Evolutionary conservation across 2,113 vertebrate genomes (phyloP).

Genomic region (Engystomops pustulosus): DNA sequence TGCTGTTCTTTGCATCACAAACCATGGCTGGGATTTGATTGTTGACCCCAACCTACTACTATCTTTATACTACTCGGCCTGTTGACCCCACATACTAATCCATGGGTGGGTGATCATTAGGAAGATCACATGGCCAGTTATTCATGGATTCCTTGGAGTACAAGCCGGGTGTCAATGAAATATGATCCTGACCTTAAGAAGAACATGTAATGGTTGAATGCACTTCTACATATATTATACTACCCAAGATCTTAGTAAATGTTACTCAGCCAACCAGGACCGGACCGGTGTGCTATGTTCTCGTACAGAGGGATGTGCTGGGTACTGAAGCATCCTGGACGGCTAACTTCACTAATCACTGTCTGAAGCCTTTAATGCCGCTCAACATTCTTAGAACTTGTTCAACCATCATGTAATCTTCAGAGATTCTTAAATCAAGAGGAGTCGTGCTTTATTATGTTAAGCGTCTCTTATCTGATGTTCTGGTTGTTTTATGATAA

Average conservation of each 20-base stretch:
- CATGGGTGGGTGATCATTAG: neutral
- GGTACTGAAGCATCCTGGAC: neutral
- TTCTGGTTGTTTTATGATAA: neutral
- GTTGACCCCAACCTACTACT: no score
- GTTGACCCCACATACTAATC: neutral
- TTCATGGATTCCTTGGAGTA: neutral
- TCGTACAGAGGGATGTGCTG: neutral
- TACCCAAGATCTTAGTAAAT: neutral
- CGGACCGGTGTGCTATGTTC: neutral
- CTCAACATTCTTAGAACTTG: slow-evolving; percentile 27
- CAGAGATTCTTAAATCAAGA: slow-evolving; percentile 45
- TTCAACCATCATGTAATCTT: slow-evolving; percentile 48
- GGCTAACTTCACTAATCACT: neutral
- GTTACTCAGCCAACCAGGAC: neutral
- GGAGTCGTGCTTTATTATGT: slow-evolving; percentile 36
- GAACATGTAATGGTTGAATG: neutral
- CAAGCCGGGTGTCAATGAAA: neutral
- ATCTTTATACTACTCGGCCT: neutral
- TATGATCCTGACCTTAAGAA: neutral
- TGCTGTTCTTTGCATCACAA: no score
- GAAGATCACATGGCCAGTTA: neutral
- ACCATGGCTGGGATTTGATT: neutral
- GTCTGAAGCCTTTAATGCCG: slow-evolving; percentile 10
- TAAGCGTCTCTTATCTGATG: neutral
- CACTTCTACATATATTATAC: neutral